Base-by-base conservation (phyloP, 2,888 invertebrate species). In the Polyommatus icarus region DNA sequence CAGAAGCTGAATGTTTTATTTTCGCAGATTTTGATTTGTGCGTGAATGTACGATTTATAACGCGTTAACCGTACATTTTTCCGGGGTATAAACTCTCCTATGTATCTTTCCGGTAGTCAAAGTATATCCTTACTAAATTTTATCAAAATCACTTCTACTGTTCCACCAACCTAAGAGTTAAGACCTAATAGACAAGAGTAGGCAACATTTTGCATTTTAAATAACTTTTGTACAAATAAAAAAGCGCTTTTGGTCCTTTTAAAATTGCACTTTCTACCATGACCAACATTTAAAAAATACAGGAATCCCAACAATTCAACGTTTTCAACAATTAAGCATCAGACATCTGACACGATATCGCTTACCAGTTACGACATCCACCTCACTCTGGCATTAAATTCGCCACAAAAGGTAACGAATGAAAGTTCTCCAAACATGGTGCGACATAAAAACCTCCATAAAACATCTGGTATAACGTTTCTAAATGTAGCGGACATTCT, bases 401-500 rank as follows among this genome's bases (percentile, higher is more conserved):
- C 67, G 6, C 29, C 67, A 67, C 12, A 29, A 29, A 67, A 67
- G 67, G 67, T 15, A 67, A 67, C 12, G 18, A 67, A 67, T 67
- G 67, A 32, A 67, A 67, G 67, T 67, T 67, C 67, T 15, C 67
- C 67, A 29, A 15, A 32, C 29, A 67, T 15, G 67, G 29, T 2
- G 15, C 29, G 1, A 15, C 29, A 67, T 67, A 67, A 67, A 67
- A 67, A 67, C 15, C 8, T 8, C 67, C 67, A 32, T 67, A 67
- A 67, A 67, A 67, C 29, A 67, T 15, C 15, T 32, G 15, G 15
- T 5, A 32, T 67, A 67, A 67, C 67, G 29, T 67, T 67, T 67
- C 67, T 67, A 67, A 67, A 67, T 32, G 15, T 32, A 32, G n/a
- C n/a, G n/a, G n/a, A n/a, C 29, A 67, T 67, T 29, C 67, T 67